A percentile compares a stretch with the other conserved stretches of the same genome.
Conservation (phyloP, 2,797 vertebrate genomes). For the Apogon talboti region DNA sequence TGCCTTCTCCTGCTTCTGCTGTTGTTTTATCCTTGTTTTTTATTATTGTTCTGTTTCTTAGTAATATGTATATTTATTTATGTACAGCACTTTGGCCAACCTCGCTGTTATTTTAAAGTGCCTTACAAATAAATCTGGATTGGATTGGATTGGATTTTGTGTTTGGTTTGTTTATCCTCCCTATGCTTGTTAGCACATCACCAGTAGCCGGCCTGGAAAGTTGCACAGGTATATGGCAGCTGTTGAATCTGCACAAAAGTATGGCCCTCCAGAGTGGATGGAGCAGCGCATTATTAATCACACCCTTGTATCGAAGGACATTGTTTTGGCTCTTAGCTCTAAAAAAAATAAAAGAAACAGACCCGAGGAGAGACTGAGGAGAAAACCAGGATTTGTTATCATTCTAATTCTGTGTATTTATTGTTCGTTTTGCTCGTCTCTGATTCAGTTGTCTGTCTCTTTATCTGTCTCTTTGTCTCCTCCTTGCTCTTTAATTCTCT, state of each 20-base stretch:
- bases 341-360: conserved; percentile 13
- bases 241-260: conserved; percentile 49
- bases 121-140: too few relatives aligned
- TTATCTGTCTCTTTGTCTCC: conserved; percentile 59
- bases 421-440: conserved; percentile 33
- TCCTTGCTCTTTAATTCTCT: conserved; percentile 59
- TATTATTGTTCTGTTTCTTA: too few relatives aligned
- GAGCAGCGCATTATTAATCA: conserved; percentile 51
- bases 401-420: conserved; percentile 31
- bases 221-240: conserved; percentile 36
- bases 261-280: conserved; percentile 34
- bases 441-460: conserved; percentile 52
- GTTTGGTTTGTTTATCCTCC: conserved; percentile 26
- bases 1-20: conserved; percentile 8
- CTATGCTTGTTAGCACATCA: conserved; percentile 45
- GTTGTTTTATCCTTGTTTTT: too few relatives aligned
- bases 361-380: background rate
- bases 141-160: too few relatives aligned
- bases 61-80: too few relatives aligned
- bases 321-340: conserved; percentile 31
- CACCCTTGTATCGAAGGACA: conserved; percentile 30
- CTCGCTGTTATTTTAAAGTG: too few relatives aligned
- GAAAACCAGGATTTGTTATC: conserved; percentile 19
- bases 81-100: too few relatives aligned
- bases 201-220: conserved; percentile 40